Conservation (phyloP, 2,888 invertebrate species). For the Mactromeris polynyma region DNA sequence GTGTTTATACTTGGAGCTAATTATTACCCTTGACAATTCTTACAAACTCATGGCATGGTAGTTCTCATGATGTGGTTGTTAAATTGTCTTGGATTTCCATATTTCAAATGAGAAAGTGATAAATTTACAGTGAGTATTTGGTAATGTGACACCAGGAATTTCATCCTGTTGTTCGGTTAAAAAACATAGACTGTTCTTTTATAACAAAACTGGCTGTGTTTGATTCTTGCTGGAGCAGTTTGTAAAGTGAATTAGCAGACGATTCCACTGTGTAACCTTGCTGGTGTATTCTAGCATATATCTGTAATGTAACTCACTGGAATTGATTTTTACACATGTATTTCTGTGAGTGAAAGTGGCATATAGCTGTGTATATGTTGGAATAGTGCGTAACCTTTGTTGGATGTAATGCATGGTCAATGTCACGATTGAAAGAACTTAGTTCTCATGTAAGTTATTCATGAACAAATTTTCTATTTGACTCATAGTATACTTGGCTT, state of each 20-base stretch:
- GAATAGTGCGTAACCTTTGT: neutral
- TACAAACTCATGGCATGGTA: neutral
- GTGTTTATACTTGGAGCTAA: neutral
- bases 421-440: neutral
- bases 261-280: neutral
- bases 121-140: neutral
- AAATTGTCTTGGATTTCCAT: neutral
- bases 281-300: neutral
- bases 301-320: neutral
- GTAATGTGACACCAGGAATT: neutral
- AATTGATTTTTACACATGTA: slow-evolving; percentile 7
- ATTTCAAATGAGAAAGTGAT: neutral
- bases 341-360: neutral
- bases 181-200: neutral
- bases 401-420: neutral
- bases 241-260: neutral
- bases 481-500: neutral
- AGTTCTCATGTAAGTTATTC: neutral
- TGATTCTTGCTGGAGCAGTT: neutral
- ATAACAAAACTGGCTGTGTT: neutral
- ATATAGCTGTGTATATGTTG: neutral
- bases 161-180: neutral
- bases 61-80: neutral
- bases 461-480: neutral
- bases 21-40: neutral